phyloP scores from a whole-genome alignment of 2,797 vertebrate genomes.

The Sternarchorhynchus goeldii region DNA sequence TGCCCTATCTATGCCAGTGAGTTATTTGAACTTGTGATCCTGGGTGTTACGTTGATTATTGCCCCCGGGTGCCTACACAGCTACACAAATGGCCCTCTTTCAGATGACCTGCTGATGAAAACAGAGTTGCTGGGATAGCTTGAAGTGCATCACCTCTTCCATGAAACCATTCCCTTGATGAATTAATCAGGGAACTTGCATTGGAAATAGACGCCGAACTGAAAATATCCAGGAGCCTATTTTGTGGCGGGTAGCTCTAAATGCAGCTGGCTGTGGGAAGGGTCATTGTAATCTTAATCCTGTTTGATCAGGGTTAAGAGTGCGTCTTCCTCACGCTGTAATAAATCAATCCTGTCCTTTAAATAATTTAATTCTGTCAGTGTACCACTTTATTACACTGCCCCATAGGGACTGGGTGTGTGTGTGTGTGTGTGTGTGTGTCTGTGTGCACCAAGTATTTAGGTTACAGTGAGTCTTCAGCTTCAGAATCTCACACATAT shows the following conservation, averaged over 20 bases:
- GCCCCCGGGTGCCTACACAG: slow-evolving; percentile 57
- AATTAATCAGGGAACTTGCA: slow-evolving; percentile 72
- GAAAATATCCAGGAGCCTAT: slow-evolving; percentile 70
- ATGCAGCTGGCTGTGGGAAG: slow-evolving; percentile 66
- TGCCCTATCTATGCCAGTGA: slow-evolving; percentile 67
- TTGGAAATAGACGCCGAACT: slow-evolving; percentile 67
- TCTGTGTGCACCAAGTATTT: slow-evolving; percentile 20
- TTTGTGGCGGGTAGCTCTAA: slow-evolving; percentile 64
- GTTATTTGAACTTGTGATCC: slow-evolving; percentile 79
- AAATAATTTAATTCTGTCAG: slow-evolving; percentile 76
- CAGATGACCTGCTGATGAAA: slow-evolving; percentile 18
- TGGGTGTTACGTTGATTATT: slow-evolving; percentile 74
- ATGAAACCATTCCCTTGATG: slow-evolving; percentile 74
- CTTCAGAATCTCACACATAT: too few species aligned
- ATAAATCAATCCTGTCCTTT: slow-evolving; percentile 78
- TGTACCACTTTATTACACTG: slow-evolving; percentile 64
- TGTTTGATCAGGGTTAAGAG: slow-evolving; percentile 79
- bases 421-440: slow-evolving; percentile 24
- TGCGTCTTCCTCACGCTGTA: slow-evolving; percentile 66
- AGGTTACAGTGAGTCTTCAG: slow-evolving; percentile 1
- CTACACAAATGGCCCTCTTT: slow-evolving; percentile 57
- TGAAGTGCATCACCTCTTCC: slow-evolving; percentile 65
- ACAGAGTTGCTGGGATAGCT: slow-evolving; percentile 54
- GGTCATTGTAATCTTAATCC: slow-evolving; percentile 79
- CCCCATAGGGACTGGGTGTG: slow-evolving; percentile 27